phyloP scores from a whole-genome alignment of 1,140 invertebrate species.

The Euura lappo region DNA sequence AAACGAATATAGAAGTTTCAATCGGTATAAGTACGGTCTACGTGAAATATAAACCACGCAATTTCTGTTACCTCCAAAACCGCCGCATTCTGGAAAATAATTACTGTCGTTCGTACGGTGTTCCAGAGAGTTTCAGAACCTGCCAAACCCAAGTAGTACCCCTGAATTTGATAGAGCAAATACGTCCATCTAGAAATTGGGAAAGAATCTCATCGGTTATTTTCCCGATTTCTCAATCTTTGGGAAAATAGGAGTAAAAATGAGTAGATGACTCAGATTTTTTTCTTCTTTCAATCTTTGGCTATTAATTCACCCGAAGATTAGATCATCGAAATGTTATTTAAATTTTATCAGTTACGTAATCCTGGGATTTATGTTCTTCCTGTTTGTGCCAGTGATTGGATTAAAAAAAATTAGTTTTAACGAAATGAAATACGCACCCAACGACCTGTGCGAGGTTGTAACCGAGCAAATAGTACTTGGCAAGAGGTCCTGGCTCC shows the following conservation, averaged over 20 bases:
- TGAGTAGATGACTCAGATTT: slow-evolving; percentile 2
- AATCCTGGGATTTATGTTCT: no score
- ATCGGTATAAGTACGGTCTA: slow-evolving; percentile 12
- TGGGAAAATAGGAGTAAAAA: background rate
- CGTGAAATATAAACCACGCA: slow-evolving; percentile 15
- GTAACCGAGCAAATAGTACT: slow-evolving; percentile 51
- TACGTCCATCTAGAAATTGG: slow-evolving; percentile 74
- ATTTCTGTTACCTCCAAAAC: slow-evolving; percentile 74
- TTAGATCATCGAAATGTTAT: no score
- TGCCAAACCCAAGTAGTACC: slow-evolving; percentile 61
- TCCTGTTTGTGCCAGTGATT: no score
- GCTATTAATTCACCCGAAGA: no score
- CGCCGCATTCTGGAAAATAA: slow-evolving; percentile 91
- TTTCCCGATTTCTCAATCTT: background rate
- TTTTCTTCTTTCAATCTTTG: background rate
- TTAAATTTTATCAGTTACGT: no score
- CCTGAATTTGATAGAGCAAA: slow-evolving; percentile 68
- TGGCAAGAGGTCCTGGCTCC: slow-evolving; percentile 36
- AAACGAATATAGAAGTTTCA: slow-evolving; percentile 26
- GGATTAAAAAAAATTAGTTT: no score
- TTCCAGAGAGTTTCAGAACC: slow-evolving; percentile 67
- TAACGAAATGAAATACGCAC: slow-evolving; percentile 37
- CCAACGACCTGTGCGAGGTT: slow-evolving; percentile 54
- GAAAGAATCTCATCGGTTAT: background rate
- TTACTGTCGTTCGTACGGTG: slow-evolving; percentile 70